Conservation (phyloP, 2,888 invertebrate species). For the Patella caerulea region DNA sequence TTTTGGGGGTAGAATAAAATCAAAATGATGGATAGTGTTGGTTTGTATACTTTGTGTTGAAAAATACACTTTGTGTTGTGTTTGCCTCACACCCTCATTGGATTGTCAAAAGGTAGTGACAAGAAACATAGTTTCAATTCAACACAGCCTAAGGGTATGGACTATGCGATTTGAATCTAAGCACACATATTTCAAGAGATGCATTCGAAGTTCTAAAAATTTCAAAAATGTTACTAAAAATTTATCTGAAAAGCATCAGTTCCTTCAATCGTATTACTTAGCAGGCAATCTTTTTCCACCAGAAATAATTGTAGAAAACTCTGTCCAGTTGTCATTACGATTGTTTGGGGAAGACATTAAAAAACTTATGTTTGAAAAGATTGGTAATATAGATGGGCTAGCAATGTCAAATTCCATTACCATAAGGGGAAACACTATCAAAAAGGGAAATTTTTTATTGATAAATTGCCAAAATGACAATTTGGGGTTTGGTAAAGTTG, state of each 20-base stretch:
- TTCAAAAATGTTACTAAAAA: constrained; percentile 3
- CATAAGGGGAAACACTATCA: neutral
- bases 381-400: neutral
- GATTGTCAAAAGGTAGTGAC: no score
- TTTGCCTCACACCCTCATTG: no score
- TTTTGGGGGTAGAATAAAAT: no score
- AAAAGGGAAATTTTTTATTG: neutral
- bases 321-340: constrained; percentile 3
- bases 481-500: neutral
- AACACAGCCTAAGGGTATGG: no score
- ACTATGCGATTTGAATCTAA: neutral
- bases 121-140: no score
- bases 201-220: neutral
- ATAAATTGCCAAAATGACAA: neutral
- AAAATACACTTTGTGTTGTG: no score
- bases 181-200: neutral
- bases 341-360: neutral
- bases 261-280: neutral
- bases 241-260: neutral
- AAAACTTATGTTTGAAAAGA: neutral
- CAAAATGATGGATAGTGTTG: no score
- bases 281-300: neutral
- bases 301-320: constrained; percentile 1
- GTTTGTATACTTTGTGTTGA: no score
- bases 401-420: neutral